phyloP scores from a whole-genome alignment of 2,888 invertebrate genomes.

The Hypolimnas misippus region DNA sequence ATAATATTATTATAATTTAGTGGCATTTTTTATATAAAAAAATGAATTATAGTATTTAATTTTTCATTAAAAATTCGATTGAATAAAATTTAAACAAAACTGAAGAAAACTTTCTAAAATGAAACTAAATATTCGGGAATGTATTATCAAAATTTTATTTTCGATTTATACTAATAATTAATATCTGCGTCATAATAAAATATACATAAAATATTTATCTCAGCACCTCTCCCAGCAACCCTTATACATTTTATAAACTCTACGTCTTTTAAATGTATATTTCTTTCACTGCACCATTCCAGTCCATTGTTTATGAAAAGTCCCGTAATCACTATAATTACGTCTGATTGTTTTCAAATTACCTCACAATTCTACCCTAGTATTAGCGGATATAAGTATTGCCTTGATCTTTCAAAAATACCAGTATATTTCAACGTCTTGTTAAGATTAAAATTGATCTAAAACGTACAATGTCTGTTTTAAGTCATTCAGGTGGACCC shows the following conservation, averaged over 20 bases:
- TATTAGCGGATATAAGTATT: slow-evolving; percentile 17
- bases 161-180: no score
- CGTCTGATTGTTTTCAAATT: slow-evolving; percentile 21
- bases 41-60: no score
- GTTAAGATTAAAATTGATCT: background rate
- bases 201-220: background rate
- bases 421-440: background rate
- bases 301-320: slow-evolving; percentile 6
- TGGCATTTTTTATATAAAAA: no score
- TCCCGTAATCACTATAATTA: slow-evolving; percentile 13
- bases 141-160: no score
- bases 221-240: background rate
- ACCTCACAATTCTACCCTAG: slow-evolving; percentile 19
- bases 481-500: background rate
- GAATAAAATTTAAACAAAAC: no score
- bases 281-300: background rate
- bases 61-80: no score
- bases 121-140: no score
- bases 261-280: no score
- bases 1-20: no score
- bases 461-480: background rate
- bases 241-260: background rate
- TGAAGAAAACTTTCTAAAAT: no score
- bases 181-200: no score
- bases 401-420: slow-evolving; percentile 21